phyloP scores from a whole-genome alignment of 1,140 invertebrate genomes.

The Reticulitermes speratus region DNA sequence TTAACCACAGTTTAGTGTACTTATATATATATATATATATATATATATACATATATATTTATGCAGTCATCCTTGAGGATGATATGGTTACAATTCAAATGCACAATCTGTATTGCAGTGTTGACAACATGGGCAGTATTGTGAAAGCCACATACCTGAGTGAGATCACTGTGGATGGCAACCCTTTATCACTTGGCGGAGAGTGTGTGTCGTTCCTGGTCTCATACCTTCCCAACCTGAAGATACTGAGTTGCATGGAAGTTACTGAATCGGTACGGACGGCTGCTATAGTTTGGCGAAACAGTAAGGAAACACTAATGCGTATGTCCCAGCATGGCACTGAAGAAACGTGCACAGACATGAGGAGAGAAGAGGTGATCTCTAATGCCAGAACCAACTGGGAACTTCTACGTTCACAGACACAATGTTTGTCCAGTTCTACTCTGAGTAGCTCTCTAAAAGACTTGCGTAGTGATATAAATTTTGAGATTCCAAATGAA shows the following conservation, averaged over 20 bases:
- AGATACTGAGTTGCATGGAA: conserved; percentile 67
- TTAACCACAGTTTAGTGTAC: too few species aligned
- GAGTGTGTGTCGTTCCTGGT: conserved; percentile 78
- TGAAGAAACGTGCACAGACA: conserved; percentile 64
- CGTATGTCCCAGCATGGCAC: conserved; percentile 58
- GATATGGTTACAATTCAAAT: too few species aligned
- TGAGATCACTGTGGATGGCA: conserved; percentile 84
- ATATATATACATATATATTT: too few species aligned
- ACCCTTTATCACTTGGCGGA: conserved; percentile 71
- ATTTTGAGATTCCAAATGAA: conserved; percentile 44
- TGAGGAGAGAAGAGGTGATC: conserved; percentile 71
- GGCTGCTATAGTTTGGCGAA: conserved; percentile 72
- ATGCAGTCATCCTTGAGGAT: too few species aligned
- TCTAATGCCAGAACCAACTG: conserved; percentile 79
- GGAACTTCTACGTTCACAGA: conserved; percentile 71
- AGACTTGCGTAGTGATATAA: conserved; percentile 42
- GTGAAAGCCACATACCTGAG: conserved; percentile 69
- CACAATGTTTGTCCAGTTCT: conserved; percentile 48
- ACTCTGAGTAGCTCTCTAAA: conserved; percentile 42
- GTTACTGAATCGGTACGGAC: conserved; percentile 69
- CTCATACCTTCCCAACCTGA: conserved; percentile 70
- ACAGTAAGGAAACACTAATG: conserved; percentile 69
- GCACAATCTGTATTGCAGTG: conserved; percentile 49
- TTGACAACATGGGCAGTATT: conserved; percentile 78
- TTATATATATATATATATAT: too few species aligned